Base-by-base conservation (phyloP, 2,888 invertebrate genomes). In the Drosophila meridiana region DNA sequence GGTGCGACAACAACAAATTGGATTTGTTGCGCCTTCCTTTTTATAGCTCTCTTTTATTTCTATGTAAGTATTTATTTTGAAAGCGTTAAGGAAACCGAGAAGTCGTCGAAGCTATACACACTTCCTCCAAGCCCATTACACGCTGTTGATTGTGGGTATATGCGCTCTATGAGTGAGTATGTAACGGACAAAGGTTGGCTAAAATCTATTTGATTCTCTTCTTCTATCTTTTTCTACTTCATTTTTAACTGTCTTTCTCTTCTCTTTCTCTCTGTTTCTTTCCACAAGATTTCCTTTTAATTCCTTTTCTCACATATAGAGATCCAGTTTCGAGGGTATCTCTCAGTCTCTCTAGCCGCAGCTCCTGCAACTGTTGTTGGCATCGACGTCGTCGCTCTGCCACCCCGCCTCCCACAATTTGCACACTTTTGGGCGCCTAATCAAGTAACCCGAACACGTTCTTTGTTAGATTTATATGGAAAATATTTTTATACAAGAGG, bases 381-480 rank as follows among this genome's bases (percentile, higher is more conserved):
- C 68, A 50, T 65, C 65, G 56, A 13, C 52, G 59, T 69, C 47
- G 66, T 61, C 56, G 73, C 13, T 30, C 67, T 52, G 66, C 20
- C 58, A 30, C 59, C 69, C 36, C 42, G 52, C 43, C 47, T 52
- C 28, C 57, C 43, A 58, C 65, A 71, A 75, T 82, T 82, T 75
- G 82, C 82, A 68, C 76, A 81, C 71, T 80, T 52, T 78, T 73
- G 66, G 61, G 38, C 63, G 76, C 80, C 84, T 86, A 89, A 90
- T 90, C 90, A 91, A 90, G 83, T 83, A 90, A 90, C 90, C 91
- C 81, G 73, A 86, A 90, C 91, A 90, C 90, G 90, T 90, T 82
- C 86, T 73, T 87, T 91, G 82, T 89, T 90, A 90, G 91, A 90
- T 91, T 90, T 90, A 90, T 91, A 83, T 85, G 78, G 90, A 87